Evolutionary conservation across 1,140 invertebrate genomes (phyloP), one percentile per base, ranked within the genome.

Genomic region (Gonioctena quinquepunctata): DNA sequence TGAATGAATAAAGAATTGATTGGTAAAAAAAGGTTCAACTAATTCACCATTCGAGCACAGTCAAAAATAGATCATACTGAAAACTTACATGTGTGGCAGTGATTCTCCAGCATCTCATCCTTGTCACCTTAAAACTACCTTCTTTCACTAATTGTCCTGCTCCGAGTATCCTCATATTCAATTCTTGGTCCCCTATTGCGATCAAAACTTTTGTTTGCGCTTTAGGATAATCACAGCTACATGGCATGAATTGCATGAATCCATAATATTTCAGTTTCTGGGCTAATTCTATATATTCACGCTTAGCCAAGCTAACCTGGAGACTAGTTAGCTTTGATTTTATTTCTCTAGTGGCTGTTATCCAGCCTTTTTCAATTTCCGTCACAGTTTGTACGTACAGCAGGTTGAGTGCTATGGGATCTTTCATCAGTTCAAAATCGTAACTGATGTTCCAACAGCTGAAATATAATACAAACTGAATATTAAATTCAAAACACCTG

Each of bases 21-120:
- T n/a, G n/a, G n/a, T n/a, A n/a, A n/a, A n/a, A n/a, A n/a, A n/a
- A n/a, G n/a, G n/a, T n/a, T n/a, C n/a, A n/a, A n/a, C n/a, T n/a
- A n/a, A n/a, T n/a, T n/a, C n/a, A n/a, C n/a, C n/a, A n/a, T n/a
- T n/a, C n/a, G n/a, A n/a, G n/a, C n/a, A n/a, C n/a, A n/a, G n/a
- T n/a, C n/a, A n/a, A n/a, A n/a, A n/a, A n/a, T n/a, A n/a, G n/a
- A n/a, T n/a, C n/a, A n/a, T n/a, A n/a, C n/a, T n/a, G n/a, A n/a
- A n/a, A n/a, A 73, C 87, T 89, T 84, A 95, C 94, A 80, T 93
- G 92, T 69, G 92, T 84, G 0, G 92, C 95, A 21, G 93, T 96
- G n/a, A 99, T 96, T 74, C 96, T 88, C 97, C 97, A 99, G 77
- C 96, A 97, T 73, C 94, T 89, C 92, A 99, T 98, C 74, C 96